Percentiles rank a stretch among this genome's conserved stretches.
These are phyloP conservation scores for Pachyramphus minor DNA, from an alignment of 2,113 vertebrate species.

Conservation along the genomic window DNA sequence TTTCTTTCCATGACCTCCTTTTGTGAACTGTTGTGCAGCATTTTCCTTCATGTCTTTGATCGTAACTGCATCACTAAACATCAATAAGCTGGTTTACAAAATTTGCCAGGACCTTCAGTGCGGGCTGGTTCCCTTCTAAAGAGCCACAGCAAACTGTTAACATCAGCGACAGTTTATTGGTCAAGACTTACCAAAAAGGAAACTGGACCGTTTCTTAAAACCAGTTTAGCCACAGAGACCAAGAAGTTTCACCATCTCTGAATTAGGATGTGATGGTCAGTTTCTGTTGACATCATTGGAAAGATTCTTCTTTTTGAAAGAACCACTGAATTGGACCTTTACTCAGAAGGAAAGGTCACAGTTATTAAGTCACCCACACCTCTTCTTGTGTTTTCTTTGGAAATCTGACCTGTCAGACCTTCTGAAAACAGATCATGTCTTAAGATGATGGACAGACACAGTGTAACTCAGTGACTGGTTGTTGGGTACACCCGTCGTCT, in stretches of 20 bases:
- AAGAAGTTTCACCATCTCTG: background rate
- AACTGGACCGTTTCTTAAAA: background rate
- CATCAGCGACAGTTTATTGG: background rate
- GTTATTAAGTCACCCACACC: background rate
- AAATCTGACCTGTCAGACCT: background rate
- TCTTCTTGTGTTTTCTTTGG: constrained; percentile 6
- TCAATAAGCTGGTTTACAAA: background rate
- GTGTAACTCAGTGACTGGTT: background rate
- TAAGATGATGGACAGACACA: background rate
- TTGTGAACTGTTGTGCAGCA: background rate
- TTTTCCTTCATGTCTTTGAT: background rate
- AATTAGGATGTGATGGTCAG: background rate
- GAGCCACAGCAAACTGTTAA: background rate
- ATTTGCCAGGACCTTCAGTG: background rate
- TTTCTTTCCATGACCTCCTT: background rate
- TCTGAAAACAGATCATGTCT: background rate
- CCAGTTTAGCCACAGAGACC: background rate
- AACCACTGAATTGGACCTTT: background rate
- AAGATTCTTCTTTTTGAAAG: background rate
- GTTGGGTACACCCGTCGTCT: background rate
- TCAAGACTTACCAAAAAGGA: background rate
- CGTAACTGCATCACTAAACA: background rate
- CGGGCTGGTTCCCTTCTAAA: background rate
- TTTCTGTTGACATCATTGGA: background rate
- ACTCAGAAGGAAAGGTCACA: constrained; percentile 17